Conservation (phyloP, 2,797 vertebrate genomes). For the Catamblyrhynchus diadema region DNA sequence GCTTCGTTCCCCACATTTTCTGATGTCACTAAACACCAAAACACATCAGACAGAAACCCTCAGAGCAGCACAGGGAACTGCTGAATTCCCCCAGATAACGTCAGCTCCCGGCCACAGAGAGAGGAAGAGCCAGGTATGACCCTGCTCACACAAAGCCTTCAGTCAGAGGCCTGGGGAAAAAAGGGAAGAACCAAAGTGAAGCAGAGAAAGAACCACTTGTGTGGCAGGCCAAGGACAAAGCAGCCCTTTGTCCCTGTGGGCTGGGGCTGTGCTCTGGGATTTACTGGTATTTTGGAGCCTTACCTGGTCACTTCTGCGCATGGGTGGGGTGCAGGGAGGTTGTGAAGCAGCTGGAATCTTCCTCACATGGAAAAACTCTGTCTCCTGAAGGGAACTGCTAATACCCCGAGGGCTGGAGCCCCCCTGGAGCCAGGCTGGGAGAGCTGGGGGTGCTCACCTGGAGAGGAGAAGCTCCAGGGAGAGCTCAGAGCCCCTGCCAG, state of each 20-base stretch:
- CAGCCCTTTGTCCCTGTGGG: background rate
- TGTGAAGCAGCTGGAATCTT: accelerated
- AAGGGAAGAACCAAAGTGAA: background rate
- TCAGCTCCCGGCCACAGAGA: accelerated
- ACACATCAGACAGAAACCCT: background rate
- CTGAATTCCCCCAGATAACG: background rate
- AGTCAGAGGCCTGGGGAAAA: background rate
- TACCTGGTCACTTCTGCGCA: background rate
- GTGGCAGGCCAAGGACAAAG: background rate
- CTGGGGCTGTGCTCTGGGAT: background rate
- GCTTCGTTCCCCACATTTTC: background rate
- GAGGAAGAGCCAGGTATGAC: background rate
- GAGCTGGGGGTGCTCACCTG: background rate
- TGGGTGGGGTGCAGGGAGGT: accelerated
- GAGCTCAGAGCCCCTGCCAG: background rate
- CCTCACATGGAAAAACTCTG: background rate
- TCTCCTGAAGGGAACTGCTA: background rate
- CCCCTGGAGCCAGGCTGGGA: background rate
- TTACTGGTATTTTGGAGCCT: background rate
- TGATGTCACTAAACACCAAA: background rate
- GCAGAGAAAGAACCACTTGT: background rate
- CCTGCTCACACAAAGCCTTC: background rate
- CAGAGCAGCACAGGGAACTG: background rate
- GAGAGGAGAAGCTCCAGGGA: background rate
- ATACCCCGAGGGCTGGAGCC: accelerated